A percentile compares a stretch with the other conserved stretches of the same genome.
phyloP scores from a whole-genome alignment of 1,140 invertebrate species.

The Acromyrmex heyeri region DNA sequence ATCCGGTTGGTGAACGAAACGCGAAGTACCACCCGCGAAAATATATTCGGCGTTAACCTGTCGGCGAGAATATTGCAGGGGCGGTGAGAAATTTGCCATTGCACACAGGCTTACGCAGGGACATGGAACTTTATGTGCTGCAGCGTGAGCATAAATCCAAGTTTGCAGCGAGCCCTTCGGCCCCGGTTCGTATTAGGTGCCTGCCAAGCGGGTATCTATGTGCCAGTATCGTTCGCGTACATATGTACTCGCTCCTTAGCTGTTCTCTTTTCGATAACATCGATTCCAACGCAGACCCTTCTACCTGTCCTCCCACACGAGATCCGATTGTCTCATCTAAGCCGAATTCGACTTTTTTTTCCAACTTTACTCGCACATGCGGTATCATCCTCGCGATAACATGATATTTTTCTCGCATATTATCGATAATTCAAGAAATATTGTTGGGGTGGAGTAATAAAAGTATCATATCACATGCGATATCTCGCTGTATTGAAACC shows the following conservation, averaged over 20 bases:
- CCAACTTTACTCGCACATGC: conserved; percentile 3
- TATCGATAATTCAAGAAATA: background rate
- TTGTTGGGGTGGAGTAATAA: background rate
- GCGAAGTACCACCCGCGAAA: conserved; percentile 30
- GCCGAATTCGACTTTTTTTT: background rate
- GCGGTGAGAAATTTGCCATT: conserved; percentile 74
- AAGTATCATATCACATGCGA: background rate
- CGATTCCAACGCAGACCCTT: conserved; percentile 50
- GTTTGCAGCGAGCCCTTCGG: conserved; percentile 70
- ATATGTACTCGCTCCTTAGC: conserved; percentile 59
- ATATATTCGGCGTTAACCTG: conserved; percentile 69
- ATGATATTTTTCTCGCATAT: background rate
- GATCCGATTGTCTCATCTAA: conserved; percentile 45
- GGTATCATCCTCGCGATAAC: conserved; percentile 15
- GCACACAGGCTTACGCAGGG: conserved; percentile 57
- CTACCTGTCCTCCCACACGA: background rate
- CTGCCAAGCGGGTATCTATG: conserved; percentile 68
- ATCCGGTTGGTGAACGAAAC: conserved; percentile 4
- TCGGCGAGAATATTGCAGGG: conserved; percentile 71
- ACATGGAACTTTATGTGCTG: conserved; percentile 71
- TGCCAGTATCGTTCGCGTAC: conserved; percentile 42
- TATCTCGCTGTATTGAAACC: background rate
- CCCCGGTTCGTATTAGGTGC: conserved; percentile 67
- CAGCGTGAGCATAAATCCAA: conserved; percentile 74
- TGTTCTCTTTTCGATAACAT: conserved; percentile 71